Percentiles rank a stretch among this genome's conserved stretches.
phyloP scores from a whole-genome alignment of 2,113 vertebrate genomes.

The Saguinus imperator region DNA sequence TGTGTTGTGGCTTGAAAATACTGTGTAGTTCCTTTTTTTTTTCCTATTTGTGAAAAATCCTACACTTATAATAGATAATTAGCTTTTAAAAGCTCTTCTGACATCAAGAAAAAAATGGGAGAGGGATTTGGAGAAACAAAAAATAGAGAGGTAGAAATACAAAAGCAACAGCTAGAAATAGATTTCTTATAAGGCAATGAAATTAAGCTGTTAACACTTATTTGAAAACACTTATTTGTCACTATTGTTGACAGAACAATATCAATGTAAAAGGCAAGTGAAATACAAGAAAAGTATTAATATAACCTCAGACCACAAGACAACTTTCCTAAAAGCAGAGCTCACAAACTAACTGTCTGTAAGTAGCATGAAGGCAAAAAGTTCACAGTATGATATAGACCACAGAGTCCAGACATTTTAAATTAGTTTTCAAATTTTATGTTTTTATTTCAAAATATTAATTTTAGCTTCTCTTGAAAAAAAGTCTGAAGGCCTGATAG shows the following conservation, averaged over 20 bases:
- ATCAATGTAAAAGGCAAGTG: not conserved
- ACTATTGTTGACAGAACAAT: not conserved
- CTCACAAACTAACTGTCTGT: not conserved
- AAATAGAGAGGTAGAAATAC: not conserved
- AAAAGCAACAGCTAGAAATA: conserved; percentile 34
- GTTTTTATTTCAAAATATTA: not conserved
- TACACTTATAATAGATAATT: not conserved
- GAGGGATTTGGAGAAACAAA: conserved; percentile 9
- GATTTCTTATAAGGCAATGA: not conserved
- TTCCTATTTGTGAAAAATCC: not conserved
- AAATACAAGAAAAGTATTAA: not conserved
- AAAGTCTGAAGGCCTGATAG: not conserved
- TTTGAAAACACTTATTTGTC: not conserved
- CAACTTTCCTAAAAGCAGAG: not conserved
- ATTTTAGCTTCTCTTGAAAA: conserved; percentile 43
- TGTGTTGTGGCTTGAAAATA: not conserved
- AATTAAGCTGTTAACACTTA: not conserved
- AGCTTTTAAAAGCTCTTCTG: conserved; percentile 29
- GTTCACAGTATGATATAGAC: not conserved
- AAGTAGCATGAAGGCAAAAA: not conserved
- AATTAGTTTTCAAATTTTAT: not conserved
- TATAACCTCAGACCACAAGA: not conserved
- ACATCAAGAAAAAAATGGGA: not conserved
- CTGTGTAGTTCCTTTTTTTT: not conserved
- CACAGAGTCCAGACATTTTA: not conserved